Base-by-base conservation (phyloP, 1,140 invertebrate species). In the Drosophila pectinifera region DNA sequence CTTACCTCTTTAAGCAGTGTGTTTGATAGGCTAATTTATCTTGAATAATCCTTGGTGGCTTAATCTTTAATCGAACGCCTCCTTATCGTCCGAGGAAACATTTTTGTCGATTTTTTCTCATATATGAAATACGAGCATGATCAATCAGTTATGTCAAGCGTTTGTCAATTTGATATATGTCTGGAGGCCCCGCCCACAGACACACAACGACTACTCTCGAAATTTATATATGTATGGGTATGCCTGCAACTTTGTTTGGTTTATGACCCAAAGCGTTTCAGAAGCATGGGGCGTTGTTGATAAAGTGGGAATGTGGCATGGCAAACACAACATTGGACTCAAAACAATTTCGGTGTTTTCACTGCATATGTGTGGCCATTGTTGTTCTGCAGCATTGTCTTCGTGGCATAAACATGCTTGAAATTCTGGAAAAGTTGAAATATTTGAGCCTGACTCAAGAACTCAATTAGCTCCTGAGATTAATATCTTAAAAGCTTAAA, bases 141-240 rank as follows among this genome's bases (percentile, higher is more conserved):
- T 70, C 68, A 72, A 70, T 72, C 68, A 72, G 34, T 57, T 57
- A 28, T 70, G 49, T 55, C 63, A 69, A 39, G 34, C 67, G 67
- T 70, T 56, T 57, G 65, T 57, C 65, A 68, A 46, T 45, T 69
- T 46, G 67, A 70, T 57, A 36, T 70, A 46, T 57, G 34, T 36
- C 20, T 18, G 22, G 18, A 7, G n/a, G 22, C 39, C 18, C 11
- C 63, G 31, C 48, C 46, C 46, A 68, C 14, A 1, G 26, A 28
- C 11, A 24, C 22, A 13, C 36, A 20, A 26, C 61, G 64, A 42
- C 34, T 22, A 46, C 42, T 14, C 13, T 22, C 43, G 4, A 70
- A 45, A 39, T 34, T 28, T 69, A 24, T 41, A 41, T 45, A 41
- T 11, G 28, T 31, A 22, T n/a, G n/a, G n/a, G n/a, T n/a, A 24